Percentiles rank a stretch among this genome's conserved stretches.
These are phyloP conservation scores for Hydriomena furcata DNA, from an alignment of 2,888 invertebrate species.

Conservation along the genomic window DNA sequence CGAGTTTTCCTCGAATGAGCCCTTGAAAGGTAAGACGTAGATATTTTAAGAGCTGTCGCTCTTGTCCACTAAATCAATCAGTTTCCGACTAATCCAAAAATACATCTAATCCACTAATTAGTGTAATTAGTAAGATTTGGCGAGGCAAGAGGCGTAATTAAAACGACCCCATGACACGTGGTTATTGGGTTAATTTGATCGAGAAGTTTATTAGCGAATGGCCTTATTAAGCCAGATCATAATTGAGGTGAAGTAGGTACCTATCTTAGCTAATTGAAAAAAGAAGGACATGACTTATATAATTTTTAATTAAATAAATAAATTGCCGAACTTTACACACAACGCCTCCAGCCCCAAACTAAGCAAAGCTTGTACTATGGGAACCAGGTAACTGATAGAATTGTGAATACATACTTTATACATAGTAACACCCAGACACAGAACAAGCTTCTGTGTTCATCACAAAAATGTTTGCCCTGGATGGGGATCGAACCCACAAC, in stretches of 20 bases:
- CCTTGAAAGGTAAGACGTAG: no score
- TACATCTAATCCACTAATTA: slow-evolving; percentile 39
- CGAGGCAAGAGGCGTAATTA: slow-evolving; percentile 55
- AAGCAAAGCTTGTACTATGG: no score
- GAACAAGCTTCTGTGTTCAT: no score
- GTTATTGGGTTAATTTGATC: slow-evolving; percentile 78
- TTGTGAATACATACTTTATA: no score
- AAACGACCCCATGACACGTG: slow-evolving; percentile 56
- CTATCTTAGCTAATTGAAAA: not conserved
- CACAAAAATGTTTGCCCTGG: no score
- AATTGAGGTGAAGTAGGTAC: slow-evolving; percentile 41
- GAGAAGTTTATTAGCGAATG: slow-evolving; percentile 67
- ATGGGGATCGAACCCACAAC: no score
- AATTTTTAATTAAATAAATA: no score
- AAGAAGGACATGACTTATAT: not conserved
- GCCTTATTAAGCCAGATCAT: slow-evolving; percentile 61
- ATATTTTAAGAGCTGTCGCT: not conserved
- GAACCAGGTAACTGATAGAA: no score
- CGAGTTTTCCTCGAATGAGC: no score
- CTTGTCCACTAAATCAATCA: slow-evolving; percentile 11
- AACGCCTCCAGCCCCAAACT: no score
- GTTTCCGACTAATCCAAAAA: slow-evolving; percentile 12
- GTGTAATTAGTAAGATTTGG: slow-evolving; percentile 51
- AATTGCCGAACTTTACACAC: no score
- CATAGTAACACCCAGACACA: no score